Evolutionary conservation across 2,888 invertebrate genomes (phyloP), one percentile per base, ranked within the genome.

Genomic region (Celastrina argiolus): DNA sequence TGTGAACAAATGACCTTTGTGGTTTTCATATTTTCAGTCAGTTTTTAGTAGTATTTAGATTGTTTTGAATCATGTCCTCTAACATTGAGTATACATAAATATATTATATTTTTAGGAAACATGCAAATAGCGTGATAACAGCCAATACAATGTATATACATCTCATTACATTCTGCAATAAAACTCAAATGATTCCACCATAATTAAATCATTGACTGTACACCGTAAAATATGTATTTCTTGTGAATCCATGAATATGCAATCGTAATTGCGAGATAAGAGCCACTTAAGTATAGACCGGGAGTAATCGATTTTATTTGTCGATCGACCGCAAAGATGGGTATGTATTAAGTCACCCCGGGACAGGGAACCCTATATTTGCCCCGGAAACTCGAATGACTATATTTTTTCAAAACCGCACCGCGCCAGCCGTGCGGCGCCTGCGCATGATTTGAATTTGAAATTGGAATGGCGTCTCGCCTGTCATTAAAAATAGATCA

Each of bases 401-500:
- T 78, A 74, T 77, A 73, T 76, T 78, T 78, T 80, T 79, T 73
- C 66, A 69, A 79, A 83, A 84, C 85, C 82, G 77, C 83, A 84
- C 5, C 31, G 77, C 81, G 78, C 76, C 82, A 83, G 80, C 71
- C 79, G 82, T 72, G 73, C 73, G 83, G 83, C 84, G 83, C 83
- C 81, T 78, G 73, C 79, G 79, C 80, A 78, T 75, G 73, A 83
- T 85, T 85, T 81, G 78, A 86, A 86, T 84, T 85, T 75, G 78
- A 86, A 86, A 84, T 85, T 75, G 77, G 83, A 81, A 84, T 82
- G 75, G 79, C 81, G 79, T 74, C 74, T 73, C 82, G 81, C 84
- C 83, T 83, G 74, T 78, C 78, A 87, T 87, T 87, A 87, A 84
- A 87, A 87, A 85, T 85, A 86, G 84, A 87, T 87, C 87, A 87